Conservation (phyloP, 2,797 vertebrate species). For the Hippoglossus hippoglossus region DNA sequence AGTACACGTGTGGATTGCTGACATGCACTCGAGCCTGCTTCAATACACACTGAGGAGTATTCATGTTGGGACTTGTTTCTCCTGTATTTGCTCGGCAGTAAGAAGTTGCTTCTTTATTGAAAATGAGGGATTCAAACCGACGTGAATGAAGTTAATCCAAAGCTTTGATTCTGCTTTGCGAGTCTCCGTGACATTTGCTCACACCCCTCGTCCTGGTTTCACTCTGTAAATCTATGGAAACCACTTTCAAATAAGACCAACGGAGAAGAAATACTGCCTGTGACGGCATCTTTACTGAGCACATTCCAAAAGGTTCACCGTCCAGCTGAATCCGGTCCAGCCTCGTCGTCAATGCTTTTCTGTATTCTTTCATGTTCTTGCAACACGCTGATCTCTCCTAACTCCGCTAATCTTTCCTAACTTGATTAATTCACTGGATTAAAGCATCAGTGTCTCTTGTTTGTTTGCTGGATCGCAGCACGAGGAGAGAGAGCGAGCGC, state of each 20-base stretch:
- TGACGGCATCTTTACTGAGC: too few relatives aligned
- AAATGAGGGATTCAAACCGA: too few relatives aligned
- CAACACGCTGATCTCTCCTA: conserved; percentile 24
- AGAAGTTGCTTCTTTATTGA: too few relatives aligned
- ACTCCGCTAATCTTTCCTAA: conserved; percentile 23
- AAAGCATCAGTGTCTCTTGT: conserved; percentile 17
- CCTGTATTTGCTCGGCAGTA: too few relatives aligned
- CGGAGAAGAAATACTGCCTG: neutral
- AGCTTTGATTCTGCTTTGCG: too few relatives aligned
- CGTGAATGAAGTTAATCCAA: too few relatives aligned
- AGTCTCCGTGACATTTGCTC: too few relatives aligned
- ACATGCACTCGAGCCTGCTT: too few relatives aligned
- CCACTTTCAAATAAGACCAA: neutral
- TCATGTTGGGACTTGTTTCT: too few relatives aligned
- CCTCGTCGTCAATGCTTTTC: neutral
- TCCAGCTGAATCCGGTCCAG: neutral
- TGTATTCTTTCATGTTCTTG: neutral
- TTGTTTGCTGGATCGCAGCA: conserved; percentile 13
- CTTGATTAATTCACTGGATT: conserved; percentile 5
- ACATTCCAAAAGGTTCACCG: neutral
- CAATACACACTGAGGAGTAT: too few relatives aligned
- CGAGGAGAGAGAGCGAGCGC: neutral
- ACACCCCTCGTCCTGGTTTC: too few relatives aligned
- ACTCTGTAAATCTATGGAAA: neutral
- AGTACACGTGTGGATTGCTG: too few relatives aligned